Base-by-base conservation (phyloP, 2,797 vertebrate genomes). In the Ctenosaura bakeri region DNA sequence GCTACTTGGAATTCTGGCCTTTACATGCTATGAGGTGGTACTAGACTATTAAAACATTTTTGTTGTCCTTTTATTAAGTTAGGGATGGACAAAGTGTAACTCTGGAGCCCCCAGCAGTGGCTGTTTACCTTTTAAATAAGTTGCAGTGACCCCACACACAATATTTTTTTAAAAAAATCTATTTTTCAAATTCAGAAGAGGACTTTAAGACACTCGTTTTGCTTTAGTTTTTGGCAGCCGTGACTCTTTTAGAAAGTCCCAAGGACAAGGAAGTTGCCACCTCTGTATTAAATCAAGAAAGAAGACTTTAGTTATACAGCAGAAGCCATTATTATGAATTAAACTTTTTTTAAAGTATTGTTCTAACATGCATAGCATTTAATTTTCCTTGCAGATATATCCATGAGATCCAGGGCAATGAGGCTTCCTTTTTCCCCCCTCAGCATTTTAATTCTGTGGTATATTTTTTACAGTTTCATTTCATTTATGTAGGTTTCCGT, bases 21-120 rank as follows among this genome's bases (percentile, higher is more conserved):
- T 16, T 52, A 52, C 32, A 54, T 91, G 50, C 94, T 94, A 94
- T 92, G 83, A 94, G 95, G 91, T 95, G 96, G 94, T 94, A 64
- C 59, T 92, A 87, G 88, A 92, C 87, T 82, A 89, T 87, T 52
- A 22, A 56, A 32, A 4, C 59, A 24, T 42, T 38, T 0, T 62
- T 0, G 76, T 13, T 59, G 91, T 84, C 14, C 3, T 1, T 83
- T 76, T 42, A 82, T 84, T 10, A 46, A 66, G n/a, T 8, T 10
- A 66, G 64, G 26, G 26, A 66, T 66, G 64, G 64, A 26, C 64
- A 29, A 66, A 66, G 64, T 66, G 4, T 66, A 66, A 7, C 26
- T 66, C 64, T 66, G 24, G 64, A 66, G 64, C 42, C 42, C 4
- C 42, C 64, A 66, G 26, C 24, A 29, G 18, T 66, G 64, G 2